A percentile compares a stretch with the other conserved stretches of the same genome.
Conservation (phyloP, 1,140 invertebrate genomes). For the Hycleus cichorii region DNA sequence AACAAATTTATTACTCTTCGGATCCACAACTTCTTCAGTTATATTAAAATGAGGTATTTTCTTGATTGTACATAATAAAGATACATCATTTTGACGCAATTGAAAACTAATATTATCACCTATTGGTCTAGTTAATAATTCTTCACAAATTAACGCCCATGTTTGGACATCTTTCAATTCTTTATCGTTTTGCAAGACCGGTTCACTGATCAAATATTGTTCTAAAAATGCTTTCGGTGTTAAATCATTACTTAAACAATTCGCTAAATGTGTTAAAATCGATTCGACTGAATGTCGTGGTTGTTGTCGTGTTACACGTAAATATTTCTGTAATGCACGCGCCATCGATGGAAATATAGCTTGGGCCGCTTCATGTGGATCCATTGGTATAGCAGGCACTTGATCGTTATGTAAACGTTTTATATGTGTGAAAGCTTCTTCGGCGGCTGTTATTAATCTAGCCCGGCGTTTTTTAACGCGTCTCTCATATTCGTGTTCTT, state of each 20-base stretch:
- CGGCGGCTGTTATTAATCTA: conserved; percentile 82
- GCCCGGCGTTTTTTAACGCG: conserved; percentile 85
- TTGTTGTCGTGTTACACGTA: conserved; percentile 90
- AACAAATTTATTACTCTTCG: conserved; percentile 92
- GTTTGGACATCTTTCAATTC: conserved; percentile 70
- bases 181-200: conserved; percentile 73
- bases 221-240: conserved; percentile 91
- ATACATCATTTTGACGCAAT: conserved; percentile 87
- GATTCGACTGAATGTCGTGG: conserved; percentile 90
- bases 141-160: conserved; percentile 91
- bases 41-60: conserved; percentile 88
- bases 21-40: conserved; percentile 91
- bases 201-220: conserved; percentile 71
- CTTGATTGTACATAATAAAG: conserved; percentile 77
- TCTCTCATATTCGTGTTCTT: conserved; percentile 94
- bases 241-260: conserved; percentile 86
- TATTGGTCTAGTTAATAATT: conserved; percentile 76
- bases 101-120: conserved; percentile 80
- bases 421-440: conserved; percentile 96
- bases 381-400: conserved; percentile 65
- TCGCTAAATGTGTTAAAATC: conserved; percentile 77
- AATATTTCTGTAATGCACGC: conserved; percentile 90
- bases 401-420: conserved; percentile 67
- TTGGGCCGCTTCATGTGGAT: conserved; percentile 91
- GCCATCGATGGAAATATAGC: conserved; percentile 96